These are phyloP conservation scores for Drosophila mimetica DNA, from an alignment of 2,888 invertebrate genomes.

Conservation along the genomic window DNA sequence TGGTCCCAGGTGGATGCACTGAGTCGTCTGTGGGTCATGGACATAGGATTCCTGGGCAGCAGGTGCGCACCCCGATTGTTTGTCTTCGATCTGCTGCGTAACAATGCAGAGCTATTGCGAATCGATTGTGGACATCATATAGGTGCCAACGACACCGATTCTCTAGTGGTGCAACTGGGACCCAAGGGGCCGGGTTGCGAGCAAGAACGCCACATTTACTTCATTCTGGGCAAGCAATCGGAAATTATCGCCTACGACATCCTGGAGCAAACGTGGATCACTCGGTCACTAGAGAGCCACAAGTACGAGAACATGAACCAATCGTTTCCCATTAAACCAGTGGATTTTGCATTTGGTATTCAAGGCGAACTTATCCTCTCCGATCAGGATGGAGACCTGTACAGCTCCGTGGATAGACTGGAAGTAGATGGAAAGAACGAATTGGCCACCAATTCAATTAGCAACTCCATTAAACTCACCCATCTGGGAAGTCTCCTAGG, in stretches of 20 bases:
- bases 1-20: slow-evolving; percentile 82
- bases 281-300: slow-evolving; percentile 58
- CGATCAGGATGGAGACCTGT: slow-evolving; percentile 77
- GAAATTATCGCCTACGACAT: slow-evolving; percentile 79
- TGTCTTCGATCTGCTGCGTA: slow-evolving; percentile 80
- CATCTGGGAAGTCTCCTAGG: slow-evolving; percentile 76
- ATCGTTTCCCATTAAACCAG: slow-evolving; percentile 73
- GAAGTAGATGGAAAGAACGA: slow-evolving; percentile 8
- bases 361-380: slow-evolving; percentile 73
- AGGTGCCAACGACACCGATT: slow-evolving; percentile 47
- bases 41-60: slow-evolving; percentile 66
- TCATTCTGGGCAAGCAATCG: slow-evolving; percentile 64
- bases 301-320: slow-evolving; percentile 74
- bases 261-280: slow-evolving; percentile 79
- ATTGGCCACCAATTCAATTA: neutral
- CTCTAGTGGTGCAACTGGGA: slow-evolving; percentile 72
- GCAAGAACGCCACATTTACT: slow-evolving; percentile 79
- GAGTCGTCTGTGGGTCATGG: slow-evolving; percentile 81
- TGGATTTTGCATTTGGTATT: slow-evolving; percentile 77
- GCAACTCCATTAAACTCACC: slow-evolving; percentile 50
- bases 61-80: slow-evolving; percentile 78
- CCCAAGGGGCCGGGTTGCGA: slow-evolving; percentile 67
- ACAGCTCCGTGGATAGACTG: slow-evolving; percentile 48
- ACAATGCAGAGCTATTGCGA: slow-evolving; percentile 76
- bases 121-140: slow-evolving; percentile 77